Conservation (phyloP, 30 jellyfish, hydroid and myxozoan species). For the Chrysaora quinquecirrha region DNA sequence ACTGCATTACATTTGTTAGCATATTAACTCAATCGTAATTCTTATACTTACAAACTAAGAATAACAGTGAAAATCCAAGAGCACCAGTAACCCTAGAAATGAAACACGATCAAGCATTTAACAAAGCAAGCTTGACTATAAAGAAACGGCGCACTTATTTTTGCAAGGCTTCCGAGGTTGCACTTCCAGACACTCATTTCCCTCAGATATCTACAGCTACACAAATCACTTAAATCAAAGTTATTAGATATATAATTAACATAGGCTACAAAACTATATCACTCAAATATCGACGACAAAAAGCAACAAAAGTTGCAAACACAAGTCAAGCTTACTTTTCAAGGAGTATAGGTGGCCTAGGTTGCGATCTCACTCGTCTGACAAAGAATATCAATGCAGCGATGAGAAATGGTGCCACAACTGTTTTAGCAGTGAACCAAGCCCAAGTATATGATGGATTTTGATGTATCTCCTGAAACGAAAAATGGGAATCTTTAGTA, state of each 20-base stretch:
- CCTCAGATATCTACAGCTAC: no score
- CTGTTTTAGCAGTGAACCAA: slow-evolving; percentile 87
- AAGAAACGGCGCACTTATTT: no score
- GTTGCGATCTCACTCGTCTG: slow-evolving; percentile 67
- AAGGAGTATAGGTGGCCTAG: slow-evolving; percentile 74
- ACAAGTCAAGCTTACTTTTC: slow-evolving; percentile 93
- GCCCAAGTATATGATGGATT: slow-evolving; percentile 89
- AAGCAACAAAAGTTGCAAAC: no score
- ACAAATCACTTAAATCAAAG: no score
- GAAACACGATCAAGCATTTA: not conserved
- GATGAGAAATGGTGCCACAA: slow-evolving; percentile 73
- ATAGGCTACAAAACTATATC: no score
- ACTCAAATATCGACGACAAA: no score
- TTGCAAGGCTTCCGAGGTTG: no score
- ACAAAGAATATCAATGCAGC: slow-evolving; percentile 83
- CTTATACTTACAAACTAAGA: slow-evolving; percentile 68
- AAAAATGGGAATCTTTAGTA: not conserved
- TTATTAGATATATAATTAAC: no score
- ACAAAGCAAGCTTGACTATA: no score
- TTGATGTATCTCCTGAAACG: slow-evolving; percentile 79
- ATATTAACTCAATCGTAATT: no score
- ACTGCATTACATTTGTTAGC: no score
- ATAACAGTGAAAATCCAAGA: slow-evolving; percentile 65
- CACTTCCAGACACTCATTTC: no score
- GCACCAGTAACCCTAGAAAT: slow-evolving; percentile 60